Evolutionary conservation across 2,113 vertebrate species (phyloP).

Genomic region (Campylomormyrus tamandua): DNA sequence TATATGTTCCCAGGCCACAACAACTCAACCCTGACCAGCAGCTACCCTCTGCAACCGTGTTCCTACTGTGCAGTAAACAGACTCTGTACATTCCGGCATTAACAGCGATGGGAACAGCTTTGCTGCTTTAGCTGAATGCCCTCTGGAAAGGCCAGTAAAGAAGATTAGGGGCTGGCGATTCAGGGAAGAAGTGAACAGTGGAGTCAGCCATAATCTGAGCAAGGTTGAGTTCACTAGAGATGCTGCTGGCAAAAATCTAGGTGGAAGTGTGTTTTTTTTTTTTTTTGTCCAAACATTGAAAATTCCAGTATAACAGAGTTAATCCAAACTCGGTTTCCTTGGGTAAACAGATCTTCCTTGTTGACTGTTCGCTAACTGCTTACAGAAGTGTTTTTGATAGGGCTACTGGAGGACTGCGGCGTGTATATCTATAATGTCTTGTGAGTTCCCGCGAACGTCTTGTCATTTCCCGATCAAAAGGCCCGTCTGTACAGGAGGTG

Average conservation of each 20-base stretch:
- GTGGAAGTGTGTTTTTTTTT: not conserved
- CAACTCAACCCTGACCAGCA: constrained; percentile 52
- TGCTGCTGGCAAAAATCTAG: not conserved
- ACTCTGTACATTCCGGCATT: constrained; percentile 43
- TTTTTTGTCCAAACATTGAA: not conserved
- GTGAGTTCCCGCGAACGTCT: not conserved
- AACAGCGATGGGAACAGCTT: constrained; percentile 52
- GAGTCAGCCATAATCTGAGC: not conserved
- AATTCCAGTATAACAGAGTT: not conserved
- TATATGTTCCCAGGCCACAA: constrained; percentile 48
- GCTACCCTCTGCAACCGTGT: constrained; percentile 49
- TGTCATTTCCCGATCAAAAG: not conserved
- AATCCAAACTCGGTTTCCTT: not conserved
- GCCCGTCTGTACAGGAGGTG: not conserved
- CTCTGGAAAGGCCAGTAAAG: constrained; percentile 48
- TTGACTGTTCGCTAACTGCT: not conserved
- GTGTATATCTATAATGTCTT: not conserved
- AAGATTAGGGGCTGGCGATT: constrained; percentile 46
- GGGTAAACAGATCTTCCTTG: not conserved
- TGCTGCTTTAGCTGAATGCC: constrained; percentile 54
- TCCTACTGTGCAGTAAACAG: constrained; percentile 51
- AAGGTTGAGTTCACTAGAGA: not conserved
- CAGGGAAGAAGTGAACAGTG: constrained; percentile 1
- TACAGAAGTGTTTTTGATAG: not conserved
- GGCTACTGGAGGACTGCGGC: not conserved